Base-by-base conservation (phyloP, 2,888 invertebrate species). In the Malachius bipustulatus region DNA sequence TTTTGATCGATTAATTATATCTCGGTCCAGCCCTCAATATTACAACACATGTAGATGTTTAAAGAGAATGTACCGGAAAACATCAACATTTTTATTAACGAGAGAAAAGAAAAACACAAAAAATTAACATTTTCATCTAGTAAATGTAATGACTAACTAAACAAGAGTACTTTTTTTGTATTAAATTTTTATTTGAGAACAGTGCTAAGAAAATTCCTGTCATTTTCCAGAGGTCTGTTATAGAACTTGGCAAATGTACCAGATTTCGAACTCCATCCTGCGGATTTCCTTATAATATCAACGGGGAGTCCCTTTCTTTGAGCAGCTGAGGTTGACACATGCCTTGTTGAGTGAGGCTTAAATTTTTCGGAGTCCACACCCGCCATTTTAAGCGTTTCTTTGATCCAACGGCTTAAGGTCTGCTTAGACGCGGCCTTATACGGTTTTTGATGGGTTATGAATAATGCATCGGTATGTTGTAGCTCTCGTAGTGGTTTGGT, bases 291-390 rank as follows among this genome's bases (percentile, higher is more conserved):
- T 9, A 48, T 47, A 3, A 36, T 6, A n/a, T 47, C 47, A n/a
- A 49, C 15, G 16, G 32, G 42, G 4, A 50, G 30, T 1, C 49
- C 47, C 8, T 36, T 16, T 30, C 40, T 42, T 4, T 34, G 27
- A 2, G 49, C 51, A 6, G 38, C 37, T 1, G 48, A 51, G 4
- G 50, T 47, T 4, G 48, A 27, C 3, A 50, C 46, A 30, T 51
- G 49, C 26, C 49, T 31, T 1, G 49, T 48, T 14, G 43, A 38
- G 19, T 49, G 48, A 9, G 45, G 37, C 13, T 32, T 40, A 35
- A 49, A 50, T 4, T 37, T 29, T 2, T 24, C 15, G 14, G 40
- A 39, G 36, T 49, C 41, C 11, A 49, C 39, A 11, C 48, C 49
- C n/a, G 42, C 37, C 6, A 19, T 12, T 4, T 3, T 11, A 11